These are phyloP conservation scores for Spondyliosoma cantharus DNA, from an alignment of 2,797 vertebrate genomes.

Conservation along the genomic window DNA sequence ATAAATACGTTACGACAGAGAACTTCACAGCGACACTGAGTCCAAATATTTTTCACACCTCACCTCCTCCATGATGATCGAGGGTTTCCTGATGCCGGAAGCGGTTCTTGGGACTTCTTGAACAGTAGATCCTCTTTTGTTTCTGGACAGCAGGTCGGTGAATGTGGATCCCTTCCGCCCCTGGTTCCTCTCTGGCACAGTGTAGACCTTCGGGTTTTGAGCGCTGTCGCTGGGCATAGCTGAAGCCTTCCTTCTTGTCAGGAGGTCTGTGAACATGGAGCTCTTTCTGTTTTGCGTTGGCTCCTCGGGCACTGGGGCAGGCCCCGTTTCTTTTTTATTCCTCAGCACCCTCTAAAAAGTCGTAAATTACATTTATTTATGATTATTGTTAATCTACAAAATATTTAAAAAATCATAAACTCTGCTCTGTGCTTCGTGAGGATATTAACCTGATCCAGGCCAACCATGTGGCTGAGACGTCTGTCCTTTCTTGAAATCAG, in stretches of 20 bases:
- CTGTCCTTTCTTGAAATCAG: constrained; percentile 77
- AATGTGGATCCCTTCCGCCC: constrained; percentile 76
- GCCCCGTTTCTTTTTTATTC: constrained; percentile 63
- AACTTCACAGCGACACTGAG: background rate
- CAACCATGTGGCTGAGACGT: constrained; percentile 83
- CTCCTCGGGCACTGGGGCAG: constrained; percentile 62
- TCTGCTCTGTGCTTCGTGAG: background rate
- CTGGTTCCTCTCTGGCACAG: constrained; percentile 59
- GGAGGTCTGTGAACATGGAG: constrained; percentile 79
- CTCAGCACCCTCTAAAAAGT: constrained; percentile 77
- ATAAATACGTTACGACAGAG: background rate
- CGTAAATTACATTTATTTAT: background rate
- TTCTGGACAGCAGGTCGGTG: constrained; percentile 74
- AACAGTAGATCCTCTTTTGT: constrained; percentile 69
- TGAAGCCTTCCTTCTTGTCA: constrained; percentile 76
- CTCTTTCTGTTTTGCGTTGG: constrained; percentile 63
- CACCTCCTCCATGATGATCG: constrained; percentile 81
- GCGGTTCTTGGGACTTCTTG: constrained; percentile 22
- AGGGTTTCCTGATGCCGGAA: constrained; percentile 68
- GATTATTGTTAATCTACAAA: too few relatives aligned
- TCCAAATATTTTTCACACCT: background rate
- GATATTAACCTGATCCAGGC: constrained; percentile 80
- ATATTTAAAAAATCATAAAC: too few relatives aligned
- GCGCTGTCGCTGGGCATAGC: constrained; percentile 50
- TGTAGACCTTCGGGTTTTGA: constrained; percentile 67